Conservation (phyloP, 2,113 vertebrate species). For the Cromileptes altivelis region DNA sequence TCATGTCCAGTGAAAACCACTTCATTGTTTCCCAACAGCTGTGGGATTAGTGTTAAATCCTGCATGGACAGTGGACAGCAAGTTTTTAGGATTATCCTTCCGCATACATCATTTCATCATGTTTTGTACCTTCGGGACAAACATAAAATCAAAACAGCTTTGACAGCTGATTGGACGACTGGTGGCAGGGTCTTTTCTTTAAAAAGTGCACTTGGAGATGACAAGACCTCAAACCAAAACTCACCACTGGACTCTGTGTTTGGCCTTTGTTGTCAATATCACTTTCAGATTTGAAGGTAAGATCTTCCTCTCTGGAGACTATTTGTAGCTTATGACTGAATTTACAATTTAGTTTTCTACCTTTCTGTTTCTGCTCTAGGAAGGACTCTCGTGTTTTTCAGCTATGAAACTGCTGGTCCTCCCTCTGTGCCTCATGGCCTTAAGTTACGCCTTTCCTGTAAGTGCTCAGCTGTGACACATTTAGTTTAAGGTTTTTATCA, state of each 20-base stretch:
- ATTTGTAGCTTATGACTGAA: neutral
- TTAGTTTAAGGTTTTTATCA: neutral
- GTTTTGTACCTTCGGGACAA: neutral
- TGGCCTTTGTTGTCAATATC: neutral
- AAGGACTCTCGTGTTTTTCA: neutral
- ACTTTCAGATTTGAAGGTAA: neutral
- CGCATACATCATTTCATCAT: neutral
- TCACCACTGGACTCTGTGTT: neutral
- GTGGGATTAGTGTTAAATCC: too few species aligned
- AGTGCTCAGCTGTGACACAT: neutral
- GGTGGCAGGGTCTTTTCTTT: neutral
- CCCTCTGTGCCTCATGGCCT: constrained; percentile 1
- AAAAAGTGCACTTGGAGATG: constrained; percentile 3
- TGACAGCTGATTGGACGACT: constrained; percentile 27
- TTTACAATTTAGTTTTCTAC: neutral
- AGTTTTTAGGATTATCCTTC: too few species aligned
- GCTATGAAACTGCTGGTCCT: constrained; percentile 21
- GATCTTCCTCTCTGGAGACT: neutral
- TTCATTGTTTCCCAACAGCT: too few species aligned
- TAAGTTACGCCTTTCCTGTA: constrained; percentile 27
- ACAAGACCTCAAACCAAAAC: neutral
- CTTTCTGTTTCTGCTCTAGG: constrained; percentile 1
- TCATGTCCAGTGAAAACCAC: too few species aligned
- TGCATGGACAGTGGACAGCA: too few species aligned
- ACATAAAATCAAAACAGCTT: neutral